A percentile compares a stretch with the other conserved stretches of the same genome.
Conservation (phyloP, 2,797 vertebrate species). For the Catharus ustulatus region DNA sequence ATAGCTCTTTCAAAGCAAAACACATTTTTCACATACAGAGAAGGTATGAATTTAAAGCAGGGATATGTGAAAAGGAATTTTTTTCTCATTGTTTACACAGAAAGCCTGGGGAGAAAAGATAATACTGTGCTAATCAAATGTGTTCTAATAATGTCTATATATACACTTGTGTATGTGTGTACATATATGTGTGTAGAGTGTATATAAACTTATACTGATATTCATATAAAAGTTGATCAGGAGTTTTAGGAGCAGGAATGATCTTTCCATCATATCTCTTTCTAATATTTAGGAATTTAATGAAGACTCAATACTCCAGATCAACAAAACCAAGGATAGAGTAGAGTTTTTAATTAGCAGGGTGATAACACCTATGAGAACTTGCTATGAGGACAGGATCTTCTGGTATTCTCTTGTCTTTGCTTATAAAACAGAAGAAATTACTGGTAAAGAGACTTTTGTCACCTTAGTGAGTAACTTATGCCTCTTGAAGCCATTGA, state of each 20-base stretch:
- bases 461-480: not conserved
- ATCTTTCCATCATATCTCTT: not conserved
- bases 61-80: not conserved
- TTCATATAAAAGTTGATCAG: not conserved
- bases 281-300: not conserved
- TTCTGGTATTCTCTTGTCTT: not conserved
- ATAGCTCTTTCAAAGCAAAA: not conserved
- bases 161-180: fast-evolving
- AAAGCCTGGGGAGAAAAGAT: not conserved
- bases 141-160: not conserved
- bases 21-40: not conserved
- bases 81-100: not conserved
- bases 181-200: not conserved
- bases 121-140: not conserved
- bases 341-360: not conserved
- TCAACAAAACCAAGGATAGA: not conserved
- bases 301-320: not conserved
- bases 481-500: not conserved
- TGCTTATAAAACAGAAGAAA: not conserved
- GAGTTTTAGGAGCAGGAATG: not conserved
- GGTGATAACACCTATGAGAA: not conserved
- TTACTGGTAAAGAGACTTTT: not conserved
- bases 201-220: not conserved
- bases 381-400: not conserved
- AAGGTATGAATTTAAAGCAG: not conserved